Evolutionary conservation across 1,140 invertebrate genomes (phyloP).

Genomic region (Lepidurus couesii): DNA sequence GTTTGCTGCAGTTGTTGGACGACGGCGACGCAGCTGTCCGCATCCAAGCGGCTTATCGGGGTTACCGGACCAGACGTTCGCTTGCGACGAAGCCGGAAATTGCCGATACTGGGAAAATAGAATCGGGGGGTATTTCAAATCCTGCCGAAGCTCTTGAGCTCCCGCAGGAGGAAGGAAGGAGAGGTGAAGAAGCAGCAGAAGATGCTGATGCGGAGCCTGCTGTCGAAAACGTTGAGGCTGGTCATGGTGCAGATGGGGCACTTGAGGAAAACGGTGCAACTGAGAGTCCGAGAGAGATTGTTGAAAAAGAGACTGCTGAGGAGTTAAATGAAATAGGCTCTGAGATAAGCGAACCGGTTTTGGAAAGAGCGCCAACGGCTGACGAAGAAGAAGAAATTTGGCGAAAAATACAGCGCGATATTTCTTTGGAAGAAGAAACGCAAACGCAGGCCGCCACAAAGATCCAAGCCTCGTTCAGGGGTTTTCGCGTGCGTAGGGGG

Average conservation of each 20-base stretch:
- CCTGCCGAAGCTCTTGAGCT: not conserved
- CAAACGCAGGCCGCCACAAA: constrained; percentile 26
- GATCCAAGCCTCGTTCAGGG: constrained; percentile 29
- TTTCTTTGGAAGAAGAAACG: constrained; percentile 30
- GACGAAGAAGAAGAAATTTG: constrained; percentile 34
- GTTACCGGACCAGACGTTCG: constrained; percentile 28
- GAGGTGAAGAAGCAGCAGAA: not conserved
- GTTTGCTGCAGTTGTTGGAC: constrained; percentile 13
- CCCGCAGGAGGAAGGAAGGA: no score
- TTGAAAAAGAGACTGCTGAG: not conserved
- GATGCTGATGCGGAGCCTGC: not conserved
- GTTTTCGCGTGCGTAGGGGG: constrained; percentile 25
- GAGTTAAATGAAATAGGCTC: not conserved
- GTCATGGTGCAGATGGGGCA: not conserved
- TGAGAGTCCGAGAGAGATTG: not conserved
- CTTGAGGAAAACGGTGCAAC: not conserved
- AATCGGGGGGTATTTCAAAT: not conserved
- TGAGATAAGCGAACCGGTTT: not conserved
- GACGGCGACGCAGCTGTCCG: constrained; percentile 28
- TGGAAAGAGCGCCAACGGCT: not conserved
- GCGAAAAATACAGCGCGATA: constrained; percentile 30
- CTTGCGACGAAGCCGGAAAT: not conserved
- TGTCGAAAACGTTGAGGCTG: not conserved
- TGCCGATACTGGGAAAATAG: not conserved
- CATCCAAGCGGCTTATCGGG: constrained; percentile 31